Base-by-base conservation (phyloP, 2,113 vertebrate species). In the Tachycineta bicolor region DNA sequence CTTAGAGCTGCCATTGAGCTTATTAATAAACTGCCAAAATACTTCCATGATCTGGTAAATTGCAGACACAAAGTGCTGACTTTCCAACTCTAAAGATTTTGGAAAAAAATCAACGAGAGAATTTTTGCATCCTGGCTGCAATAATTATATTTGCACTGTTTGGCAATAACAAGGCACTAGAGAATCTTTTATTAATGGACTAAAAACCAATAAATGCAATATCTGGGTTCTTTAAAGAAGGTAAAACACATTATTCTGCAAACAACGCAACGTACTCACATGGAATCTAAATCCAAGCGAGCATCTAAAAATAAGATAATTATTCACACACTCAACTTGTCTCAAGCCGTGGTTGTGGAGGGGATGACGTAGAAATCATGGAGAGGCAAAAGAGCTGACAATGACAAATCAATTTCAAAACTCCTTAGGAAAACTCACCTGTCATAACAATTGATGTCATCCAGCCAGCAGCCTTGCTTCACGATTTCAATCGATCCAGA, bases 371-470 rank as follows among this genome's bases (percentile, higher is more conserved):
- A n/a, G 5, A 49, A 67, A 56, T 44, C 10, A 81, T 0, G 3
- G 43, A 26, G 34, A 56, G 14, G 14, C 14, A 39, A 46, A 47
- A 25, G 1, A 69, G n/a, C 26, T 31, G 12, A 18, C 41, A 50
- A 33, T 6, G 14, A 65, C n/a, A 68, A 93, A 49, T 28, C n/a
- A 31, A 59, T 15, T 31, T 14, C 12, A 29, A 9, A 55, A 41
- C 41, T 20, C 14, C 10, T 25, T 14, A 65, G 43, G 58, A 37
- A 90, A 78, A 74, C 64, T 96, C 80, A 99, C 99, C 99, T 99
- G 98, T 99, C 99, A 43, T 99, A 99, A 96, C 99, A 99, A 97
- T 99, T 99, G 98, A 99, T 98, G 88, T 99, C 99, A 95, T 99
- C 99, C 80, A 99, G 98, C 99, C 99, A 99, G 98, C 99, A 99